A percentile compares a stretch with the other conserved stretches of the same genome.
Evolutionary conservation across 2,888 invertebrate genomes (phyloP).

Genomic region (Mythimna pallens): DNA sequence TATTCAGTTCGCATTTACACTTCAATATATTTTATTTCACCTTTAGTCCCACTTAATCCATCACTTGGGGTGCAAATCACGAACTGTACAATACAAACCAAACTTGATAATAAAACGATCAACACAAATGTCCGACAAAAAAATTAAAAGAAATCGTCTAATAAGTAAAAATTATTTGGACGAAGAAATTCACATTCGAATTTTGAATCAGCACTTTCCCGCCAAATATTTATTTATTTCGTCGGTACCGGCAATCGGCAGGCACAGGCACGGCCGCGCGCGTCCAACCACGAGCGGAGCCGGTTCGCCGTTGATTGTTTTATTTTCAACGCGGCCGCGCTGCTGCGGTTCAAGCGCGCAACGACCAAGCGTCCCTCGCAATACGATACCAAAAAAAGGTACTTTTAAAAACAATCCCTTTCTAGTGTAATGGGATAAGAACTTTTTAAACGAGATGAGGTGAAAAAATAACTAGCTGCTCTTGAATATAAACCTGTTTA

Average conservation of each 20-base stretch:
- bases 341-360: slow-evolving; percentile 69
- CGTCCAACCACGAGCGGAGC: slow-evolving; percentile 85
- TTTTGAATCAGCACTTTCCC: slow-evolving; percentile 76
- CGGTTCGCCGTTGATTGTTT: slow-evolving; percentile 87
- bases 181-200: slow-evolving; percentile 43
- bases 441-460: slow-evolving; percentile 56
- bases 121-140: slow-evolving; percentile 19
- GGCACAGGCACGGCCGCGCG: slow-evolving; percentile 68
- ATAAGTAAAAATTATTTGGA: neutral
- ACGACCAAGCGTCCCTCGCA: slow-evolving; percentile 68
- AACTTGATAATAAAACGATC: slow-evolving; percentile 34
- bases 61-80: slow-evolving; percentile 71
- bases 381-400: slow-evolving; percentile 73
- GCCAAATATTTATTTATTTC: slow-evolving; percentile 77
- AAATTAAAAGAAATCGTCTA: slow-evolving; percentile 1
- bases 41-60: slow-evolving; percentile 71
- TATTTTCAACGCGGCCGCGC: slow-evolving; percentile 79
- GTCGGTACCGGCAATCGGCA: slow-evolving; percentile 62
- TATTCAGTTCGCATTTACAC: slow-evolving; percentile 68
- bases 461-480: slow-evolving; percentile 58
- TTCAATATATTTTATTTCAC: slow-evolving; percentile 71
- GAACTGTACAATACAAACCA: slow-evolving; percentile 49
- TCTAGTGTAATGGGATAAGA: slow-evolving; percentile 64
- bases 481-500: slow-evolving; percentile 60
- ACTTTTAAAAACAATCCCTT: slow-evolving; percentile 69